Base-by-base conservation (phyloP, 1,140 invertebrate genomes). In the Xylocopa sonorina region DNA sequence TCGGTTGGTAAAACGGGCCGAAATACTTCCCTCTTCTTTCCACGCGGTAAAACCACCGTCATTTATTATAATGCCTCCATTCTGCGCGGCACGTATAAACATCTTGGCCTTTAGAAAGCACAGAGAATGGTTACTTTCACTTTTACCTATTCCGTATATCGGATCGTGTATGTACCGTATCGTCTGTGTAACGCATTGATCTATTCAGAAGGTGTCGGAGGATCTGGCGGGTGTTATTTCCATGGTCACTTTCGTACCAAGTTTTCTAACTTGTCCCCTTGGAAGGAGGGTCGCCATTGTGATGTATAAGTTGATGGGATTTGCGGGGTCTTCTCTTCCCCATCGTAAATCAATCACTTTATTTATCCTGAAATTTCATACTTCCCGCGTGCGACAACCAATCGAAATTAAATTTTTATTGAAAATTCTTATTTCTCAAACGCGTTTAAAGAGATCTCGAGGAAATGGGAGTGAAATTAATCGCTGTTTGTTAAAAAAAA, bases 71-170 rank as follows among this genome's bases (percentile, higher is more conserved):
- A 71, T 60, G 16, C 55, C 29, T 27, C 34, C 32, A 43, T 71
- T 78, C 66, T 51, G 41, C 48, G 38, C 58, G 43, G 10, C 4
- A 27, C 64, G 14, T 58, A 62, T 78, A 71, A 60, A 60, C 55
- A 78, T 78, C 66, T 60, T 58, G 75, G 55, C 55, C 53, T 69
- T 62, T 78, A 60, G 75, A 78, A 78, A 78, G 67, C 75, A 78
- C 34, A 50, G 67, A 14, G 24, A 60, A 71, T 14, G 66, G 66
- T 34, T 50, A 71, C 75, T 78, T 78, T 78, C 75, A 71, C 75
- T 62, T 71, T 60, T 71, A 62, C 41, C 63, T 53, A 57, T 76
- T 76, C 74, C n/a, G 24, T 7, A 32, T 50, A 38, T 34, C 21
- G n/a, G n/a, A n/a, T n/a, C 9, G 16, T 48, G 21, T 2, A 14